Evolutionary conservation across 2,113 vertebrate genomes (phyloP).

Genomic region (Recurvirostra avosetta): DNA sequence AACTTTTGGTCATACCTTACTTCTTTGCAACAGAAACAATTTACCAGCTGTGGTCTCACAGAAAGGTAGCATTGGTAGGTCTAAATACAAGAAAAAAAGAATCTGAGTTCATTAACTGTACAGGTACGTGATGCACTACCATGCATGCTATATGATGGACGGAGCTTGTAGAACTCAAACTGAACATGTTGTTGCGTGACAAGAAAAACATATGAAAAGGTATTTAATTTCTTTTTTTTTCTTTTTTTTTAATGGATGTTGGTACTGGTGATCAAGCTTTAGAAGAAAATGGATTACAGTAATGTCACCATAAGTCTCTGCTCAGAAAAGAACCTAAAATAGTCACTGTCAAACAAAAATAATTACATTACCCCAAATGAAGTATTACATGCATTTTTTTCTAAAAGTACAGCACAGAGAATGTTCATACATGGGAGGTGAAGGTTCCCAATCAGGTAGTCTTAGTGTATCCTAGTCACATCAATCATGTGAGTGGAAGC

Average conservation of each 20-base stretch:
- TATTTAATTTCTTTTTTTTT: too few species aligned
- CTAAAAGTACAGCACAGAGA: background rate
- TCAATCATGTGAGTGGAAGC: background rate
- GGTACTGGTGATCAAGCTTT: background rate
- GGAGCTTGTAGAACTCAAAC: background rate
- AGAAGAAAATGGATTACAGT: background rate
- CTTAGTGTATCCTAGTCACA: background rate
- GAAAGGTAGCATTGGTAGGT: background rate
- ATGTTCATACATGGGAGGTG: background rate
- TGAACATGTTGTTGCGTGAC: background rate
- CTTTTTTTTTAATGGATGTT: background rate
- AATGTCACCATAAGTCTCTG: background rate
- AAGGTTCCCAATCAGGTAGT: background rate
- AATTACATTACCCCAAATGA: background rate
- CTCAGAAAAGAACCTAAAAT: background rate
- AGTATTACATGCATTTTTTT: accelerated
- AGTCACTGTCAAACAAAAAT: background rate
- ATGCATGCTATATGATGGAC: background rate
- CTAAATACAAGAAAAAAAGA: background rate
- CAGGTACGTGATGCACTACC: background rate
- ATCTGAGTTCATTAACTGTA: background rate
- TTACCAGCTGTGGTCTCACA: background rate
- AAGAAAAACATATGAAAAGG: background rate
- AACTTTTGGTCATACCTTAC: background rate
- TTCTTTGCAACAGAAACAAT: background rate